These are phyloP conservation scores for Hypercompe scribonia DNA, from an alignment of 2,888 invertebrate species.

Conservation along the genomic window DNA sequence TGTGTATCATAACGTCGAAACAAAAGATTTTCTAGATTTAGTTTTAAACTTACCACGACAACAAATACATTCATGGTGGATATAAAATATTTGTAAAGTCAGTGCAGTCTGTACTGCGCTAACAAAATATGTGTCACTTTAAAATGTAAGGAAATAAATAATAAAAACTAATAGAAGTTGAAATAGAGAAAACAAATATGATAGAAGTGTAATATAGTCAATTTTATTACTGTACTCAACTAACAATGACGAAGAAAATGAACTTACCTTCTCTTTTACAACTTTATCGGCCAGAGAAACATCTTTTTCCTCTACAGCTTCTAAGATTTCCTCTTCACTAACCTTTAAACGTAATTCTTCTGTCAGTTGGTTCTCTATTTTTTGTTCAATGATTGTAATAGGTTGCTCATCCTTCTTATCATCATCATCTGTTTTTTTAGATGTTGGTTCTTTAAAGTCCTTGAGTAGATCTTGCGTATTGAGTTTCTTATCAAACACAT, in stretches of 20 bases:
- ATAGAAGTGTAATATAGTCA: not conserved
- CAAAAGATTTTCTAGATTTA: not conserved
- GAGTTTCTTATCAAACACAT: conserved; percentile 57
- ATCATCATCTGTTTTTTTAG: conserved; percentile 60
- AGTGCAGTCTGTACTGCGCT: too few species aligned
- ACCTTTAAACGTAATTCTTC: conserved; percentile 70
- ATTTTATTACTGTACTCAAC: not conserved
- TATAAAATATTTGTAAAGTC: not conserved
- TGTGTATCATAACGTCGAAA: not conserved
- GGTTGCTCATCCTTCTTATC: conserved; percentile 63
- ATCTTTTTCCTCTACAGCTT: conserved; percentile 75
- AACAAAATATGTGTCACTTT: not conserved
- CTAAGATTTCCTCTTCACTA: conserved; percentile 74
- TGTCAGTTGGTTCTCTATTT: conserved; percentile 69
- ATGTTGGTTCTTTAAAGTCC: conserved; percentile 62
- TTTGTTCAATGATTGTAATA: conserved; percentile 58
- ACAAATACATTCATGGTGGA: not conserved
- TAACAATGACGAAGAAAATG: not conserved
- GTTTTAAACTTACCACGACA: not conserved
- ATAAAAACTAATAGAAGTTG: not conserved
- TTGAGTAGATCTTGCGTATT: conserved; percentile 63
- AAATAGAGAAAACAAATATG: not conserved
- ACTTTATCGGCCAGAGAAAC: conserved; percentile 65
- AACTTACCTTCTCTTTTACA: conserved; percentile 68
- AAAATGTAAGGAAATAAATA: not conserved